Conservation (phyloP, 1,140 invertebrate species). For the Tetramorium alpestre region DNA sequence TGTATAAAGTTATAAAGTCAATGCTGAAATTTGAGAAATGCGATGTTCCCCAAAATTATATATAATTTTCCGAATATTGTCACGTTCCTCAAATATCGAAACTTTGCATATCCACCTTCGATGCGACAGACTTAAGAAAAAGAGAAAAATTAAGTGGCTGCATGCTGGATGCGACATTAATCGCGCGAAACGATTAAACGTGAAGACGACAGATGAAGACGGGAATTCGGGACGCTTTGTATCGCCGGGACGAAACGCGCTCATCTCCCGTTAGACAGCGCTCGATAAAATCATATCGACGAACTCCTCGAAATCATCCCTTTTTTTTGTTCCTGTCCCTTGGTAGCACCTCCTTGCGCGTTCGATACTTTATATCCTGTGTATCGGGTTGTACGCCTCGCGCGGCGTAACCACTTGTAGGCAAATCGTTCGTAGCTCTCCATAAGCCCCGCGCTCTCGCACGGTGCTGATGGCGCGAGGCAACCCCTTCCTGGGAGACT, state of each 20-base stretch:
- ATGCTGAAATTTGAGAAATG: too few species aligned
- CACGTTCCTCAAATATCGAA: too few species aligned
- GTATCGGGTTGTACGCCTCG: slow-evolving; percentile 32
- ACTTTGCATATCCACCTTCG: too few species aligned
- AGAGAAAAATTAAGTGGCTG: neutral
- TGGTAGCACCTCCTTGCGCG: slow-evolving; percentile 16
- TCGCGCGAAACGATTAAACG: neutral
- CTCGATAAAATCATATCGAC: slow-evolving; percentile 9
- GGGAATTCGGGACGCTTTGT: neutral
- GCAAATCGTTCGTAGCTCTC: slow-evolving; percentile 52
- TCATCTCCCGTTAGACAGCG: slow-evolving; percentile 20
- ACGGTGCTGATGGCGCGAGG: slow-evolving; percentile 15
- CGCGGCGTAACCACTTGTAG: slow-evolving; percentile 50
- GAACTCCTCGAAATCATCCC: neutral
- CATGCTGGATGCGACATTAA: neutral
- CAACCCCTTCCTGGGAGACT: slow-evolving; percentile 43
- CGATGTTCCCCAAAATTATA: too few species aligned
- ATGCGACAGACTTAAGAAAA: too few species aligned
- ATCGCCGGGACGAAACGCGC: neutral
- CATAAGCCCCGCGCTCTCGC: slow-evolving; percentile 20
- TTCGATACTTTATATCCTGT: slow-evolving; percentile 45
- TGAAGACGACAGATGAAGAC: neutral
- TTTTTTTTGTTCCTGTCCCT: slow-evolving; percentile 23
- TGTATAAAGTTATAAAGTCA: too few species aligned
- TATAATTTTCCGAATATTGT: too few species aligned